A percentile compares a stretch with the other conserved stretches of the same genome.
phyloP scores from a whole-genome alignment of 2,113 vertebrate genomes.

The Leucoraja erinaceus region DNA sequence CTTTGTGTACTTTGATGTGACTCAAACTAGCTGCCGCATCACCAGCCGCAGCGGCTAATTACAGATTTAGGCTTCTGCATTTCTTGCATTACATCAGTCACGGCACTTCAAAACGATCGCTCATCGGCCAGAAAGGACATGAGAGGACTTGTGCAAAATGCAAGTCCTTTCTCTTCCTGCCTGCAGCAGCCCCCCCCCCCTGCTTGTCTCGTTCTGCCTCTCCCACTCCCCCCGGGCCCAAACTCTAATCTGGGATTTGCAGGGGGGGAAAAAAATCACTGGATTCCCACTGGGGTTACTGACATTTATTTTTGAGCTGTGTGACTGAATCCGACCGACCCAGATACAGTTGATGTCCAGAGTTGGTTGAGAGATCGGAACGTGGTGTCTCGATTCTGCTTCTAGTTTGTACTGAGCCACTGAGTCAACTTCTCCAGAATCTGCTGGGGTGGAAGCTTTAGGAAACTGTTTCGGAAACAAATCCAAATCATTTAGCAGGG shows the following conservation, averaged over 20 bases:
- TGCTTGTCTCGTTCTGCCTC: too few relatives aligned
- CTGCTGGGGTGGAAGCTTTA: not conserved
- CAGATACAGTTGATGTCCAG: not conserved
- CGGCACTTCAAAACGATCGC: not conserved
- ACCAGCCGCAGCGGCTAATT: too few relatives aligned
- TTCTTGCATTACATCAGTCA: not conserved
- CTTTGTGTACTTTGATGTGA: not conserved
- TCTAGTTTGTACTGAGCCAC: not conserved
- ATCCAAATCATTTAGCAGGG: not conserved
- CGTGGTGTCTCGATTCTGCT: too few relatives aligned
- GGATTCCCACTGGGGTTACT: not conserved
- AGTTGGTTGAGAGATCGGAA: not conserved
- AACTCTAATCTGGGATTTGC: not conserved
- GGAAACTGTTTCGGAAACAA: conserved; percentile 3
- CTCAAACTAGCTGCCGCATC: not conserved
- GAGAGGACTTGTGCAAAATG: not conserved
- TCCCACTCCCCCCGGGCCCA: too few relatives aligned
- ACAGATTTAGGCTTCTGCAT: not conserved
- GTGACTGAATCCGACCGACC: not conserved
- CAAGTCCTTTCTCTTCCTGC: not conserved
- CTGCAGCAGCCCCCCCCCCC: not conserved
- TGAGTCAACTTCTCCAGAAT: not conserved
- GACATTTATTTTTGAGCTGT: not conserved
- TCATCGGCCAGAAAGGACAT: not conserved
- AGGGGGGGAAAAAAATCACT: not conserved